phyloP scores from a whole-genome alignment of 2,113 vertebrate genomes.

The Bos javanicus region DNA sequence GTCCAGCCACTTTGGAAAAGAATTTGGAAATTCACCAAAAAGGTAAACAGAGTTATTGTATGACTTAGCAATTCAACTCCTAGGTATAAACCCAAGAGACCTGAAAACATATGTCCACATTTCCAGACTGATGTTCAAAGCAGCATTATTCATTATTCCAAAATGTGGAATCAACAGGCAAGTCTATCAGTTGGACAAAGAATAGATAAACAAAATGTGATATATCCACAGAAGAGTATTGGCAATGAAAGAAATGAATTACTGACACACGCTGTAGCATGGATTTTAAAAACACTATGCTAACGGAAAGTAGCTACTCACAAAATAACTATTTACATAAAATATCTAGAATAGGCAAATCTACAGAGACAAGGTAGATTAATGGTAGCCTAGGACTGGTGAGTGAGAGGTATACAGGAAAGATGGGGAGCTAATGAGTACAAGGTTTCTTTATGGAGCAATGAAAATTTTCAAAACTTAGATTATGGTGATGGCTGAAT shows the following conservation, averaged over 20 bases:
- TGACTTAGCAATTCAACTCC: neutral
- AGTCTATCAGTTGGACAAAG: neutral
- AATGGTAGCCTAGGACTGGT: neutral
- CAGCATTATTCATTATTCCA: neutral
- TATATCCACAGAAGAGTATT: neutral
- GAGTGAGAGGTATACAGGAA: neutral
- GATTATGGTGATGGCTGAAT: neutral
- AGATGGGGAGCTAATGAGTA: neutral
- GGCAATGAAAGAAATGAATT: neutral
- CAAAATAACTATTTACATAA: neutral
- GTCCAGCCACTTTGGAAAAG: neutral
- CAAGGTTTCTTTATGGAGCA: neutral
- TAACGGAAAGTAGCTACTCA: neutral
- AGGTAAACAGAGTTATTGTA: neutral
- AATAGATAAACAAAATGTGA: neutral
- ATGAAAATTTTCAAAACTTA: neutral
- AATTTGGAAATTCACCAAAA: neutral
- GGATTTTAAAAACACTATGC: conserved; percentile 1
- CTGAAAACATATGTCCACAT: neutral
- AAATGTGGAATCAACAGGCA: neutral
- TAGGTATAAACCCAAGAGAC: neutral
- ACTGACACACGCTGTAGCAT: neutral
- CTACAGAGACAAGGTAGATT: neutral
- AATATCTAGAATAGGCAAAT: neutral
- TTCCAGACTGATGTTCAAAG: neutral